Evolutionary conservation across 2,888 invertebrate genomes (phyloP).

Genomic region (Tetropium fuscum): DNA sequence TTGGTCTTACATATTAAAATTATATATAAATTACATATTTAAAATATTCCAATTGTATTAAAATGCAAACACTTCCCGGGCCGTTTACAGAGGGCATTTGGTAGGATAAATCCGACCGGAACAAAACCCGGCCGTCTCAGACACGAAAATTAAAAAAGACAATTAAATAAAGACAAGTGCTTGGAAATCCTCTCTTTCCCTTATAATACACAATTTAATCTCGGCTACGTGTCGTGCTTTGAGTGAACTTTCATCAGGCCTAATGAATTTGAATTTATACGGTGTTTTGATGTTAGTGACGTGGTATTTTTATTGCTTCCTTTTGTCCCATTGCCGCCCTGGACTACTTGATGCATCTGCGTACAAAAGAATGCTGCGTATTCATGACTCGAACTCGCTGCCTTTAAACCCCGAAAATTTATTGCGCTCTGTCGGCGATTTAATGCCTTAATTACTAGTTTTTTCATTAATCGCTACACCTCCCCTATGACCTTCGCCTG

Average conservation of each 20-base stretch:
- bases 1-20: no score
- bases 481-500: neutral
- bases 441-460: constrained; percentile 45
- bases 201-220: constrained; percentile 23
- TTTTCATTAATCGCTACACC: constrained; percentile 15
- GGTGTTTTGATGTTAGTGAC: constrained; percentile 42
- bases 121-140: no score
- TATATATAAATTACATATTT: no score
- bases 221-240: constrained; percentile 28
- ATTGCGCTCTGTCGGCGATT: constrained; percentile 41
- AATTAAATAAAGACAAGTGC: constrained; percentile 14
- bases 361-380: constrained; percentile 43
- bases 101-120: no score
- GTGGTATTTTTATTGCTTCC: constrained; percentile 43
- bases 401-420: constrained; percentile 44
- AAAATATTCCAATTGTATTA: no score
- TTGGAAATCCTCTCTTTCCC: neutral
- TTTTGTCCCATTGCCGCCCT: constrained; percentile 38
- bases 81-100: no score
- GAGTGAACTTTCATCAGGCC: constrained; percentile 16
- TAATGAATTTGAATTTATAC: constrained; percentile 44
- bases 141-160: constrained; percentile 11
- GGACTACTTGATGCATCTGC: constrained; percentile 40
- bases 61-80: no score
- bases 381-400: constrained; percentile 42